phyloP scores from a whole-genome alignment of 2,113 vertebrate genomes.

The Paratilapia polleni region DNA sequence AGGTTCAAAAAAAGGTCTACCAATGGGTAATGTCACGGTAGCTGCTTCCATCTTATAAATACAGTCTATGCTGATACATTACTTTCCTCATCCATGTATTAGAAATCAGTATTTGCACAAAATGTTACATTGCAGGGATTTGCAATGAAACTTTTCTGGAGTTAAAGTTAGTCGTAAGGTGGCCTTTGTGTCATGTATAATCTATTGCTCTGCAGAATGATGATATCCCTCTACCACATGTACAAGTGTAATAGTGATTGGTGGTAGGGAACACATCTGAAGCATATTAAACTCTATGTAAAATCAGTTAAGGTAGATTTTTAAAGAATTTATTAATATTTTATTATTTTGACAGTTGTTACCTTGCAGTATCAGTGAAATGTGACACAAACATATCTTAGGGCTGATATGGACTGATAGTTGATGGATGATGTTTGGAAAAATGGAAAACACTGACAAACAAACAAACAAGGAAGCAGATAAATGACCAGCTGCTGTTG shows the following conservation, averaged over 20 bases:
- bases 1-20: neutral
- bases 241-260: neutral
- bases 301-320: neutral
- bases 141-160: neutral
- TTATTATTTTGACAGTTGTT: neutral
- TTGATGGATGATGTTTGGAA: constrained; percentile 29
- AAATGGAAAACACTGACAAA: constrained; percentile 16
- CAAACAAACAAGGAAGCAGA: neutral
- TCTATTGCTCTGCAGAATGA: neutral
- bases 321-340: neutral
- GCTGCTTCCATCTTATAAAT: neutral
- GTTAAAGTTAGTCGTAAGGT: neutral
- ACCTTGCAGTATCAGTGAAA: neutral
- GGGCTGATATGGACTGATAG: constrained; percentile 1
- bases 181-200: neutral
- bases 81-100: neutral
- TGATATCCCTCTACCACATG: neutral
- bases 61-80: neutral
- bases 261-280: neutral
- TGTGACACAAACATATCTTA: neutral
- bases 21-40: neutral
- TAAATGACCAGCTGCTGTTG: constrained; percentile 34
- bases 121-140: neutral
- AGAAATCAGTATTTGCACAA: neutral
- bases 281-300: neutral